Conservation (phyloP, 2,888 invertebrate genomes). For the Liopterus haemorrhoidalis region DNA sequence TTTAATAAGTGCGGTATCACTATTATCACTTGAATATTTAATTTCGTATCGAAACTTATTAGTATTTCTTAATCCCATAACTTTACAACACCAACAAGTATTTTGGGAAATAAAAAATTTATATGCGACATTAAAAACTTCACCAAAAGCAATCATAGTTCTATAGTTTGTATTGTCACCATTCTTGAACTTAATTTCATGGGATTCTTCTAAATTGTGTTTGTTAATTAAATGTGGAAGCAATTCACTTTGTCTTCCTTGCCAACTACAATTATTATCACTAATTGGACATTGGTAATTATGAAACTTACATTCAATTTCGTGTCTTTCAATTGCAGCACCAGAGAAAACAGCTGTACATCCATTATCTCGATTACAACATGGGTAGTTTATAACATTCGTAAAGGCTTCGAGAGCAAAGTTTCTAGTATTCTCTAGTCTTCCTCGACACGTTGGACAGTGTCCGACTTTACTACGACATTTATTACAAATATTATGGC, state of each 20-base stretch:
- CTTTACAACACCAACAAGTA: constrained; percentile 18
- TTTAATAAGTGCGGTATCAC: no score
- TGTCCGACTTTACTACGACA: constrained; percentile 38
- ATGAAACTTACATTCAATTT: constrained; percentile 16
- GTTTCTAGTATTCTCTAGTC: constrained; percentile 39
- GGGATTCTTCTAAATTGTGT: constrained; percentile 12
- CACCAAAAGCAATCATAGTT: constrained; percentile 11
- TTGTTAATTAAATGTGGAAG: constrained; percentile 13
- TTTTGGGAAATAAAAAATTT: constrained; percentile 19
- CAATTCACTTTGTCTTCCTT: constrained; percentile 17
- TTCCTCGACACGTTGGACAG: constrained; percentile 39
- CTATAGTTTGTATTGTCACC: constrained; percentile 15
- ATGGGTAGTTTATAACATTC: constrained; percentile 37
- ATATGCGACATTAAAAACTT: constrained; percentile 18
- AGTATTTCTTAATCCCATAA: constrained; percentile 10
- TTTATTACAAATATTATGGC: constrained; percentile 40
- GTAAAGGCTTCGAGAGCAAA: constrained; percentile 40
- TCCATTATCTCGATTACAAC: constrained; percentile 35
- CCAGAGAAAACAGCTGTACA: constrained; percentile 14
- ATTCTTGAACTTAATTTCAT: constrained; percentile 13
- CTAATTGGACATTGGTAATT: constrained; percentile 16
- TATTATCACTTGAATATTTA: constrained; percentile 15
- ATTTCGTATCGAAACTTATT: constrained; percentile 13
- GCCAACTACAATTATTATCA: constrained; percentile 16
- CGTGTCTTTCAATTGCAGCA: constrained; percentile 16